Evolutionary conservation across 2,888 invertebrate genomes (phyloP).

Genomic region (Agrilus mali): DNA sequence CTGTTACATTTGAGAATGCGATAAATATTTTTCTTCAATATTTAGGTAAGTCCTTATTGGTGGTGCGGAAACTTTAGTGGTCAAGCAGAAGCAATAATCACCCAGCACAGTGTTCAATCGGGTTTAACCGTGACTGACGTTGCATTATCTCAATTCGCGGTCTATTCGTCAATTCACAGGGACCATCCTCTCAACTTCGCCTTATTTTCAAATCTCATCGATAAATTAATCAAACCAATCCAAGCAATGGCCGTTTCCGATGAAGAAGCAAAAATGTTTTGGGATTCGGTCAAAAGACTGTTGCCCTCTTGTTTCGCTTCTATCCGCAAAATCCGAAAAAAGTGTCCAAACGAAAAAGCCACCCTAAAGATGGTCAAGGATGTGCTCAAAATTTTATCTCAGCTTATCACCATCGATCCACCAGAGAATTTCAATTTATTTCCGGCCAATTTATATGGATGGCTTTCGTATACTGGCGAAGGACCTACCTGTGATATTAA

Average conservation of each 20-base stretch:
- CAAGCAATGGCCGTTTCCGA: constrained; percentile 31
- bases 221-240: constrained; percentile 46
- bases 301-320: constrained; percentile 66
- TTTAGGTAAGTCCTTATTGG: constrained; percentile 54
- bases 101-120: constrained; percentile 91
- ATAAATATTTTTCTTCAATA: neutral
- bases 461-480: constrained; percentile 40
- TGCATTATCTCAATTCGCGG: constrained; percentile 64
- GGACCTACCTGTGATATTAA: constrained; percentile 44
- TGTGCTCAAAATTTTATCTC: constrained; percentile 58
- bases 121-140: constrained; percentile 62
- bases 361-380: constrained; percentile 57
- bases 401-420: constrained; percentile 46
- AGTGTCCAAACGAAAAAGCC: constrained; percentile 58
- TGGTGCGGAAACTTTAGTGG: constrained; percentile 80
- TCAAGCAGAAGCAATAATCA: constrained; percentile 72
- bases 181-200: constrained; percentile 76
- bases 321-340: constrained; percentile 62
- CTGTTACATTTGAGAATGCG: neutral
- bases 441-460: constrained; percentile 55
- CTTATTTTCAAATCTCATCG: constrained; percentile 61
- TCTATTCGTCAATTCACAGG: constrained; percentile 62
- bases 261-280: constrained; percentile 59
- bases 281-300: constrained; percentile 67
- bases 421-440: constrained; percentile 55